These are phyloP conservation scores for Actinia equina DNA, from an alignment of 64 coral and sea anemone species.

Conservation along the genomic window DNA sequence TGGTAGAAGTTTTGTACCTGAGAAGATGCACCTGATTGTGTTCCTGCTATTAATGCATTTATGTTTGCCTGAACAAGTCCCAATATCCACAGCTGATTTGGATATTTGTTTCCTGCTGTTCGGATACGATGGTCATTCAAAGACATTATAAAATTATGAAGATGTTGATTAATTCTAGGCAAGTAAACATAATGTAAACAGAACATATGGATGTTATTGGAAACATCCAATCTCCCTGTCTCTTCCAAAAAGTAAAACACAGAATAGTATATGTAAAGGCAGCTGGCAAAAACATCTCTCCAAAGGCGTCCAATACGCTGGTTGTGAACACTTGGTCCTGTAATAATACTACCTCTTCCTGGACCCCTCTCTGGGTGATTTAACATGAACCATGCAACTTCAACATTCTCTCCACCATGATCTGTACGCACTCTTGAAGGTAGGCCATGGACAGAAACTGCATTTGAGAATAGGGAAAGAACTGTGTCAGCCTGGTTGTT, in stretches of 20 bases:
- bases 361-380: slow-evolving; percentile 6
- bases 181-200: slow-evolving; percentile 14
- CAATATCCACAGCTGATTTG: slow-evolving; percentile 51
- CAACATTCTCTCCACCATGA: slow-evolving; percentile 35
- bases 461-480: neutral
- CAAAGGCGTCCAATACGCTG: slow-evolving; percentile 23
- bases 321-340: slow-evolving; percentile 25
- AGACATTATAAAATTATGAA: neutral
- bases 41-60: neutral
- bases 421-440: slow-evolving; percentile 22
- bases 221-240: neutral
- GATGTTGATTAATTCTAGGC: slow-evolving; percentile 3
- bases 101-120: slow-evolving; percentile 47
- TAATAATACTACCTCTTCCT: slow-evolving; percentile 24
- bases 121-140: slow-evolving; percentile 53
- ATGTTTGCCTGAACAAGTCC: slow-evolving; percentile 18
- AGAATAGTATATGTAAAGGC: slow-evolving; percentile 33
- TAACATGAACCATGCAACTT: slow-evolving; percentile 28
- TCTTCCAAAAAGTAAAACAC: slow-evolving; percentile 23
- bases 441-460: slow-evolving; percentile 1
- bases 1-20: neutral
- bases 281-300: neutral
- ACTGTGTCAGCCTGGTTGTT: slow-evolving; percentile 9
- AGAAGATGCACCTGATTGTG: neutral
- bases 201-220: slow-evolving; percentile 20